Evolutionary conservation across 2,797 vertebrate genomes (phyloP), one percentile per base, ranked within the genome.

Genomic region (Pachyuromys duprasi): DNA sequence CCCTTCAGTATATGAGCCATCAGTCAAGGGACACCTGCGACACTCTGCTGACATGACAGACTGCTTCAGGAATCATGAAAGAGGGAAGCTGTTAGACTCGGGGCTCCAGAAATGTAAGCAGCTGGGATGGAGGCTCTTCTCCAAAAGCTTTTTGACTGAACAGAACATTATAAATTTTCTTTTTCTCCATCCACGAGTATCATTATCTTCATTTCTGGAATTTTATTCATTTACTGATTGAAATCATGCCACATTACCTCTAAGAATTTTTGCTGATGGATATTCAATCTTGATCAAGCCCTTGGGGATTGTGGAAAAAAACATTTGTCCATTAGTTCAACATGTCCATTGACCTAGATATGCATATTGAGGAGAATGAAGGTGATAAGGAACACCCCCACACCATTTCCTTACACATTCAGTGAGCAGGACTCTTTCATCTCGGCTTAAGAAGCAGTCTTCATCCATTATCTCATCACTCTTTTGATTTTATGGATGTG

Each of bases 401-500:
- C 8, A 63, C 2, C 31, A 22, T 26, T 45, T 65, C 24, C 88
- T 90, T 53, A 8, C 53, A 57, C 36, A 18, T 57, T 55, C 8
- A 0, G 18, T 12, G 14, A 88, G 22, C 78, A 94, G 42, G 17
- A 18, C 17, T 88, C 80, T 92, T 81, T 88, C 18, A 89, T 84
- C 57, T 55, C n/a, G 31, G 65, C 17, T 60, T 79, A 57, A 84
- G 81, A 97, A 89, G 17, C 86, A 60, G 83, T 89, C 90, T 20
- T 92, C 15, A 26, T 33, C 55, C 7, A 53, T 87, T 96, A 89
- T 69, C 89, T 81, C 90, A 92, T 45, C 65, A 33, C 53, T 8
- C 33, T n/a, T 80, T 86, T 65, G 74, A 42, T 70, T 93, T 93
- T 86, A 88, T 81, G 57, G 75, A 67, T 86, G 45, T 80, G 90